Evolutionary conservation across 2,888 invertebrate genomes (phyloP).

Genomic region (Ramazzottius varieornatus): DNA sequence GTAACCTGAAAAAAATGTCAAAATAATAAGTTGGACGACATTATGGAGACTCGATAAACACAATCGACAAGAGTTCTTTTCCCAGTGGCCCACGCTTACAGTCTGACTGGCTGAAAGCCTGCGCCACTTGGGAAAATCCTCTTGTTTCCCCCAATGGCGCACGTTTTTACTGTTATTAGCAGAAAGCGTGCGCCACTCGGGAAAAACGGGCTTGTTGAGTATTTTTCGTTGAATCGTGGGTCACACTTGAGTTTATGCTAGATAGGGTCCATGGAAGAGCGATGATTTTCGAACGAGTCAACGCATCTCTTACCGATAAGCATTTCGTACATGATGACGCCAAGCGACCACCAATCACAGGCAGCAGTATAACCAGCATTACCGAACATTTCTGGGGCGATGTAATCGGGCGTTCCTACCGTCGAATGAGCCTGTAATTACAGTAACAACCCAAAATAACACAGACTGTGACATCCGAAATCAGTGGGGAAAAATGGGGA

Average conservation of each 20-base stretch:
- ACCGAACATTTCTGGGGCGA: constrained; percentile 82
- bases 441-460: constrained; percentile 1
- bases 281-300: neutral
- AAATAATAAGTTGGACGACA: neutral
- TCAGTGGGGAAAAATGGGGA: too few relatives aligned
- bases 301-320: constrained; percentile 44
- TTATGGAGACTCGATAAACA: too few relatives aligned
- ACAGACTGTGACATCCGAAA: neutral
- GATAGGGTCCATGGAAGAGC: too few relatives aligned
- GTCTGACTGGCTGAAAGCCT: too few relatives aligned
- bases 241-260: constrained; percentile 3
- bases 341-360: constrained; percentile 99
- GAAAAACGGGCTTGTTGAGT: too few relatives aligned
- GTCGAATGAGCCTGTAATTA: constrained; percentile 30
- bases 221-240: too few relatives aligned
- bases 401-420: constrained; percentile 90
- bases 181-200: too few relatives aligned
- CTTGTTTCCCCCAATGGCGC: too few relatives aligned
- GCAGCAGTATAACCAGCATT: constrained; percentile 77
- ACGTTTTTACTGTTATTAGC: too few relatives aligned
- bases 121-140: too few relatives aligned
- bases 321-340: constrained; percentile 99
- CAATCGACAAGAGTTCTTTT: too few relatives aligned
- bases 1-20: constrained; percentile 36
- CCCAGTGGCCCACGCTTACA: too few relatives aligned